Percentiles rank a stretch among this genome's conserved stretches.
phyloP scores from a whole-genome alignment of 2,113 vertebrate species.

The Morone chrysops region DNA sequence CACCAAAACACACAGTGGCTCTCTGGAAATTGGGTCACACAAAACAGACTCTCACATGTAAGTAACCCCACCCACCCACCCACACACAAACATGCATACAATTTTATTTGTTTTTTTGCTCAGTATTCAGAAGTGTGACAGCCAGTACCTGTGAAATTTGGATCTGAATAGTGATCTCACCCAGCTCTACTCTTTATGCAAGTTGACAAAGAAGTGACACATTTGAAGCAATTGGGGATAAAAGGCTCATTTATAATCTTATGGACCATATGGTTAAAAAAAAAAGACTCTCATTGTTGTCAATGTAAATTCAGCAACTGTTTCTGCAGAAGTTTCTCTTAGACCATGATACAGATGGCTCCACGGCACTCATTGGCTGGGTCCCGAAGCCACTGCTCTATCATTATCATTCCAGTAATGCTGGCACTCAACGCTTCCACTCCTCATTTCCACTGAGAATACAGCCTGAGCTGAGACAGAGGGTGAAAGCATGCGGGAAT shows the following conservation, averaged over 20 bases:
- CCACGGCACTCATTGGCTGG: constrained; percentile 47
- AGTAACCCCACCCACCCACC: not conserved
- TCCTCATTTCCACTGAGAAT: constrained; percentile 57
- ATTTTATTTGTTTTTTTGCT: not conserved
- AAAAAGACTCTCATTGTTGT: too few species aligned
- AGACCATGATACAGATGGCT: constrained; percentile 41
- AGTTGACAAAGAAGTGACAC: not conserved
- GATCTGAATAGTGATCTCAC: too few species aligned
- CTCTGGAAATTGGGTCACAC: constrained; percentile 68
- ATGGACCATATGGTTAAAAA: not conserved
- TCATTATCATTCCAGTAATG: constrained; percentile 78
- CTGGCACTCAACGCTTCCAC: constrained; percentile 50
- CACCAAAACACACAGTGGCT: constrained; percentile 58
- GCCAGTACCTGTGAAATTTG: not conserved
- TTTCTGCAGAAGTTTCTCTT: constrained; percentile 44
- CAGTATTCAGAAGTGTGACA: constrained; percentile 9
- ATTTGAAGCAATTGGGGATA: not conserved
- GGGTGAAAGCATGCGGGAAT: constrained; percentile 52
- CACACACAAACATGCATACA: not conserved
- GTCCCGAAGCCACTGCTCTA: constrained; percentile 62
- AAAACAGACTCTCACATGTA: constrained; percentile 53
- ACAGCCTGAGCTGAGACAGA: constrained; percentile 19
- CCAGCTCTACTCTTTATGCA: not conserved
- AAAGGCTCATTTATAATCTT: not conserved
- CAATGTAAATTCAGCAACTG: constrained; percentile 34